Evolutionary conservation across 2,888 invertebrate species (phyloP).

Genomic region (Dendrolimus pini): DNA sequence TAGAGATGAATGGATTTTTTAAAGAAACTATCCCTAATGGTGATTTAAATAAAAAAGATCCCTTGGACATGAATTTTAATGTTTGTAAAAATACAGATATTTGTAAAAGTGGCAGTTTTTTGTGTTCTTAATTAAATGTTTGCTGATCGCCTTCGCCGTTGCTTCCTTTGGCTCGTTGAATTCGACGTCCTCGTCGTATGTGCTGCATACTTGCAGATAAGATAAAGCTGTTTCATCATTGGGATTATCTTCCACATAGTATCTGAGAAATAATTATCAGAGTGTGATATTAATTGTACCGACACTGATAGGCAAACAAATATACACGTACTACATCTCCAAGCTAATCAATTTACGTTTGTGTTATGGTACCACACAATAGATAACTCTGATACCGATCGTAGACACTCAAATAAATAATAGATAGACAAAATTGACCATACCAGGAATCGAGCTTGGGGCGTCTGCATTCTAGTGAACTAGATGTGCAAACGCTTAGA

Average conservation of each 20-base stretch:
- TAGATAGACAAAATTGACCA: too few relatives aligned
- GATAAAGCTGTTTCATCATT: slow-evolving; percentile 29
- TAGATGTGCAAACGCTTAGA: too few relatives aligned
- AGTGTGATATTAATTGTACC: background rate
- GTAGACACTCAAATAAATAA: too few relatives aligned
- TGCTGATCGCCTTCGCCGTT: slow-evolving; percentile 35
- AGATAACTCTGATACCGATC: too few relatives aligned
- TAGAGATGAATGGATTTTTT: too few relatives aligned
- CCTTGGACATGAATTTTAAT: slow-evolving; percentile 5
- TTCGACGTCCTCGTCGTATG: slow-evolving; percentile 28
- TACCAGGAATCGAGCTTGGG: too few relatives aligned
- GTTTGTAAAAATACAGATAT: slow-evolving; percentile 40
- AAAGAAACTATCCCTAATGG: too few relatives aligned
- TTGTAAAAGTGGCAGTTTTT: slow-evolving; percentile 29
- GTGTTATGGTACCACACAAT: too few relatives aligned
- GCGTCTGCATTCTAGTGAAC: too few relatives aligned
- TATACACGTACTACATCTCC: background rate
- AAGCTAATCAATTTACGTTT: too few relatives aligned
- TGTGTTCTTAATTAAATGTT: slow-evolving; percentile 26
- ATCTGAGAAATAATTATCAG: slow-evolving; percentile 23
- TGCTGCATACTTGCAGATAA: slow-evolving; percentile 31
- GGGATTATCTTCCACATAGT: slow-evolving; percentile 33
- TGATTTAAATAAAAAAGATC: background rate
- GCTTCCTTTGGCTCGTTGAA: slow-evolving; percentile 36
- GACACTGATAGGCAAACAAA: background rate